Base-by-base conservation (phyloP, 2,888 invertebrate genomes). In the Invenusta paracnida region DNA sequence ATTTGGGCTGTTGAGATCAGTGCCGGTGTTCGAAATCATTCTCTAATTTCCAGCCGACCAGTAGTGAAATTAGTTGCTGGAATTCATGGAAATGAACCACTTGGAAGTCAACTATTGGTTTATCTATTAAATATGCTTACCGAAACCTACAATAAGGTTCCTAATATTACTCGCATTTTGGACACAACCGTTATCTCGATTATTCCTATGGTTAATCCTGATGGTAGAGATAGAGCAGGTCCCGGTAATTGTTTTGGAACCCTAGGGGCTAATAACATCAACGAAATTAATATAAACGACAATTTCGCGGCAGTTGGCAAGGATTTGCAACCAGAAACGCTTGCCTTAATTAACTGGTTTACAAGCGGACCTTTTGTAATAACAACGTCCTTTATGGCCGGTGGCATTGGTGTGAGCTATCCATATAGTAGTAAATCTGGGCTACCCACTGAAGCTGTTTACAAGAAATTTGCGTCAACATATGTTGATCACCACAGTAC, bases 31-130 rank as follows among this genome's bases (percentile, higher is more conserved):
- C 5, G 11, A 73, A n/a, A n/a, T n/a, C n/a, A n/a, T n/a, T 13
- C 73, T 2, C 11, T 13, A 5, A 73, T 25, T 23, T 13, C 82
- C 2, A 82, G 17, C 28, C 29, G 30, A 82, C 82, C 82, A 23
- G 28, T 29, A 23, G n/a, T 82, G 13, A 82, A 82, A 23, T 23
- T 29, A 17, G n/a, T 82, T 30, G 82, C 25, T 5, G 30, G 30
- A 25, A 82, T 82, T 17, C 82, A 28, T 82, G 82, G 82, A 5
- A 82, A 82, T 27, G 82, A 82, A 23, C 29, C 82, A 2, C 29
- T 82, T 5, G 82, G 82, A 2, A 29, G 82, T 23, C 82, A 82
- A 30, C 82, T 82, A 28, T 23, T 82, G 31, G 29, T 29, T 11
- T 2, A 27, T 27, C 82, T 82, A 5, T 23, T 73, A 23, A 25